Conservation (phyloP, 2,888 invertebrate species). For the Mythimna impura region DNA sequence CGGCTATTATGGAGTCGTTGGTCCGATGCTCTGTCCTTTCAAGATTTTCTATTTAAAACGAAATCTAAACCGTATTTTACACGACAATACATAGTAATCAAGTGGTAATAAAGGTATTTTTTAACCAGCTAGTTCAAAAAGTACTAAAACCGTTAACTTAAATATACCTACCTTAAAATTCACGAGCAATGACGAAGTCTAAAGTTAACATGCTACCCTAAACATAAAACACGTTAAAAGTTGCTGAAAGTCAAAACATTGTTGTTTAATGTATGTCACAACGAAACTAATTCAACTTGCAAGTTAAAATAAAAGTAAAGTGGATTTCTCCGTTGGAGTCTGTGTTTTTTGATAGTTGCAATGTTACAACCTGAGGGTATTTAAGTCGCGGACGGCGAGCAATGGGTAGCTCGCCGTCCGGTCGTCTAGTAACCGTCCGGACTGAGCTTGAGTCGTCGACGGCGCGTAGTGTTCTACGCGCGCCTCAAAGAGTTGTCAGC, state of each 20-base stretch:
- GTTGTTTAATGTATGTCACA: conserved; percentile 44
- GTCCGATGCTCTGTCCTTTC: too few species aligned
- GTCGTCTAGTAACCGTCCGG: too few species aligned
- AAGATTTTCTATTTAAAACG: too few species aligned
- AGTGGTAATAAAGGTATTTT: background rate
- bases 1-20: too few species aligned
- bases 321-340: background rate
- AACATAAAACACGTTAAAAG: conserved; percentile 17
- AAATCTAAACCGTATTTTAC: too few species aligned
- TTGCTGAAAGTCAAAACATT: conserved; percentile 13
- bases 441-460: too few species aligned
- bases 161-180: background rate
- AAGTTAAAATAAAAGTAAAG: conserved; percentile 11
- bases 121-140: background rate
- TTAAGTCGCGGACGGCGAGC: too few species aligned
- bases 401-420: background rate
- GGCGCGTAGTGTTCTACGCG: too few species aligned
- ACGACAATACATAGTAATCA: too few species aligned
- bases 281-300: conserved; percentile 10
- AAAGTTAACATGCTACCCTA: background rate
- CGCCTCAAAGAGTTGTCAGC: too few species aligned
- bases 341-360: background rate
- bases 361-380: background rate
- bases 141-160: background rate
- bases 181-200: background rate